Conservation (phyloP, 1,140 invertebrate species). For the Meloidogyne hapla region DNA sequence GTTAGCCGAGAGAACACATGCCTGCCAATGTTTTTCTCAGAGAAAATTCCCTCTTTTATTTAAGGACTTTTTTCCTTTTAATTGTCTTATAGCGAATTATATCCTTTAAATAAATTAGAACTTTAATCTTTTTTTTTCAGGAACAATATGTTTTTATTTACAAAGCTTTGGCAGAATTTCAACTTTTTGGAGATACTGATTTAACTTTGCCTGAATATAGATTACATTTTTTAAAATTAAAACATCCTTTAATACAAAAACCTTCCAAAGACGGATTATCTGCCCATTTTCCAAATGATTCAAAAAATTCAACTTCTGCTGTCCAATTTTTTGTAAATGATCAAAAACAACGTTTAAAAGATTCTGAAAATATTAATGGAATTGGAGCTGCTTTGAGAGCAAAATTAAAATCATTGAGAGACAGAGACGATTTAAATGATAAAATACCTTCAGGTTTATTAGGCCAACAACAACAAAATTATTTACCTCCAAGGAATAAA, state of each 20-base stretch:
- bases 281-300: conserved; percentile 15
- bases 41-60: too few relatives aligned
- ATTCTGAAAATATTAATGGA: conserved; percentile 11
- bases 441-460: neutral
- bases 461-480: conserved; percentile 16
- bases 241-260: conserved; percentile 53
- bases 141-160: conserved; percentile 98
- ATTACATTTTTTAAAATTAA: conserved; percentile 69
- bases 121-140: conserved; percentile 66
- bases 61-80: too few relatives aligned
- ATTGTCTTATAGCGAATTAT: too few relatives aligned
- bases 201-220: conserved; percentile 75
- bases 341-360: neutral
- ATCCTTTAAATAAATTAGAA: neutral
- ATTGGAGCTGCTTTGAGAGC: conserved; percentile 13
- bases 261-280: neutral
- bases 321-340: conserved; percentile 1
- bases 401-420: conserved; percentile 9
- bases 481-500: conserved; percentile 17
- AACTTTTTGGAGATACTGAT: conserved; percentile 89
- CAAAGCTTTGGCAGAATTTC: conserved; percentile 85
- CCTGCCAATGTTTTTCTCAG: too few relatives aligned
- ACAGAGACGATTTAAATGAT: conserved; percentile 1
- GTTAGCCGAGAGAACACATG: too few relatives aligned
- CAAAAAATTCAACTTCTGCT: conserved; percentile 2